Evolutionary conservation across 2,888 invertebrate species (phyloP).

Genomic region (Anaspis maculata): DNA sequence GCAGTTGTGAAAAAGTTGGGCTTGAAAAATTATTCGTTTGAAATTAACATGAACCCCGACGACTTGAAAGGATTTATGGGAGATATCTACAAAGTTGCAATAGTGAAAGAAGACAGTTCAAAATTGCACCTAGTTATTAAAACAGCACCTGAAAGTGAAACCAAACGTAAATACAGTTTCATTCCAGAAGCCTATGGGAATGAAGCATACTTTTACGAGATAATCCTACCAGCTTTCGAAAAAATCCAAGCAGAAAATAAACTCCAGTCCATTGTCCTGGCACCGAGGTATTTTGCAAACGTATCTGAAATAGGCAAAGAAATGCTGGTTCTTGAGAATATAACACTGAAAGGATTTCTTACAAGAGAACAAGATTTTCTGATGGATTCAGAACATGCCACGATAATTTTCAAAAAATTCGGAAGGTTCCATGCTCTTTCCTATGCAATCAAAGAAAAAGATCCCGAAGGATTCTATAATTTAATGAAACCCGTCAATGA

Average conservation of each 20-base stretch:
- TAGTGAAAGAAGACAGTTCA: slow-evolving; percentile 7
- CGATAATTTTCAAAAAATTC: slow-evolving; percentile 18
- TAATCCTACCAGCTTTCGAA: slow-evolving; percentile 10
- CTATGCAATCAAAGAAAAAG: slow-evolving; percentile 16
- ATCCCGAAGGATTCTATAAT: slow-evolving; percentile 12
- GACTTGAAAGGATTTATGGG: no score
- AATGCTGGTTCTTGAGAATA: slow-evolving; percentile 16
- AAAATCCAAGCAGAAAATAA: slow-evolving; percentile 3
- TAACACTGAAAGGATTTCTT: slow-evolving; percentile 13
- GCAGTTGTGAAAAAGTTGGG: no score
- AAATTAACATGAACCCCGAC: no score
- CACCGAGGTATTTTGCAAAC: slow-evolving; percentile 9
- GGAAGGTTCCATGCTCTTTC: slow-evolving; percentile 23
- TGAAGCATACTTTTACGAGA: slow-evolving; percentile 13
- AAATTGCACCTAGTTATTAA: slow-evolving; percentile 21
- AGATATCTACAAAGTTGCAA: no score
- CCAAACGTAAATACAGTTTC: slow-evolving; percentile 5
- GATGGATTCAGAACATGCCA: slow-evolving; percentile 18
- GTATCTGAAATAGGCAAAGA: slow-evolving; percentile 6
- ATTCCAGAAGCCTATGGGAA: slow-evolving; percentile 11
- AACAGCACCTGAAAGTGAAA: slow-evolving; percentile 16
- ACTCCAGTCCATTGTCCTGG: not conserved
- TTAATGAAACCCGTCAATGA: slow-evolving; percentile 11
- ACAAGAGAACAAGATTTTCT: slow-evolving; percentile 15
- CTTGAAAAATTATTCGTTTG: no score